A percentile compares a stretch with the other conserved stretches of the same genome.
Evolutionary conservation across 2,888 invertebrate genomes (phyloP).

Genomic region (Oxycera nigricornis): DNA sequence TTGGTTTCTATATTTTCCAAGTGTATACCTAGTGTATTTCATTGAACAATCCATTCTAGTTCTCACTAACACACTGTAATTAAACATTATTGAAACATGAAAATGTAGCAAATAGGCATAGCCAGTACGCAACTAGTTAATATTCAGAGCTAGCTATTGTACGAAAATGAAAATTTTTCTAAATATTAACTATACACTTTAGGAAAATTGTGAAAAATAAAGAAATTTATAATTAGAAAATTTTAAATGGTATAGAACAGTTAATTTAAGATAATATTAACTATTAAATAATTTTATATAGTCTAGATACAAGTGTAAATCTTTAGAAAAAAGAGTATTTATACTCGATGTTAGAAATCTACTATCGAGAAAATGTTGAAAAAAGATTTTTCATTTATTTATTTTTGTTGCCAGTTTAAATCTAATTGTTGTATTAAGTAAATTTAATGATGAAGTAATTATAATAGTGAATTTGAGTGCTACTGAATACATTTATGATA

Average conservation of each 20-base stretch:
- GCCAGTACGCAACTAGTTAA: neutral
- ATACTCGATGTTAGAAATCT: slow-evolving; percentile 28
- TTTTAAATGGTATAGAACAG: slow-evolving; percentile 3
- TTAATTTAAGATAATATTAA: neutral
- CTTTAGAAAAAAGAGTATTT: slow-evolving; percentile 14
- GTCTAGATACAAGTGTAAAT: neutral
- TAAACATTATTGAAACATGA: slow-evolving; percentile 10
- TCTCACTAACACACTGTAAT: slow-evolving; percentile 23
- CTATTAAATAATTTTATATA: slow-evolving; percentile 5
- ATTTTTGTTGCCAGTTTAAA: slow-evolving; percentile 6
- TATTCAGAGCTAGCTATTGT: neutral
- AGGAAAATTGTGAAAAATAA: neutral
- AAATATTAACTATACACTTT: slow-evolving; percentile 1
- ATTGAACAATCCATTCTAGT: neutral
- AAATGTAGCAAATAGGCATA: neutral
- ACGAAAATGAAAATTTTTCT: slow-evolving; percentile 17
- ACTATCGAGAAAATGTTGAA: slow-evolving; percentile 8
- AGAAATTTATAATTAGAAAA: neutral
- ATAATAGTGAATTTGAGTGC: no score
- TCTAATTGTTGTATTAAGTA: slow-evolving; percentile 18
- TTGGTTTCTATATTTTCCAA: slow-evolving; percentile 29
- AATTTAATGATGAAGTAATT: slow-evolving; percentile 9
- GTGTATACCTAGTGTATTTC: neutral
- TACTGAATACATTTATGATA: neutral
- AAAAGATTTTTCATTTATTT: slow-evolving; percentile 8